These are phyloP conservation scores for Spheniscus humboldti DNA, from an alignment of 2,797 vertebrate species.

Conservation along the genomic window DNA sequence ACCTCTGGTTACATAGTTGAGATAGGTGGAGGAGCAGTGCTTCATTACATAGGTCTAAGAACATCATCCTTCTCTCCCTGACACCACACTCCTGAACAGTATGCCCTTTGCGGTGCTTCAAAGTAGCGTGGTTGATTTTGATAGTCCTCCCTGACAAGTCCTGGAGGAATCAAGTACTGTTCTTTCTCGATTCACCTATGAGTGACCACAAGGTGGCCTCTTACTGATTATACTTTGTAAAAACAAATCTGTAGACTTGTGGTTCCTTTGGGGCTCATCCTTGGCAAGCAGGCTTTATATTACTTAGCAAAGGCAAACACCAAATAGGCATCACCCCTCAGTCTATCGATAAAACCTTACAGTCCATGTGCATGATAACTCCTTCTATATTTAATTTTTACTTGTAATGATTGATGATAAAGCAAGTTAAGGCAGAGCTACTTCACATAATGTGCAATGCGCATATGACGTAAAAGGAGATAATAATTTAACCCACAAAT, in stretches of 20 bases:
- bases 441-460: not conserved
- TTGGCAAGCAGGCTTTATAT: not conserved
- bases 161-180: not conserved
- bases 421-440: not conserved
- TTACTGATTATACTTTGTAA: not conserved
- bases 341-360: not conserved
- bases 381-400: not conserved
- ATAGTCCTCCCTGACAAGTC: not conserved
- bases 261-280: not conserved
- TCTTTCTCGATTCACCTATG: not conserved
- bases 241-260: not conserved
- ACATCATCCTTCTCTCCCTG: not conserved
- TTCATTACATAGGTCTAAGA: not conserved
- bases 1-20: not conserved
- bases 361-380: not conserved
- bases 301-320: not conserved
- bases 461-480: not conserved
- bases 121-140: not conserved
- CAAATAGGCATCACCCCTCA: not conserved
- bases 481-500: not conserved
- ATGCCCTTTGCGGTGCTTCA: not conserved
- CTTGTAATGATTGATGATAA: not conserved
- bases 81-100: not conserved
- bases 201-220: not conserved
- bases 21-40: not conserved